Conservation (phyloP, 2,888 invertebrate species). For the Drosophila phalerata region DNA sequence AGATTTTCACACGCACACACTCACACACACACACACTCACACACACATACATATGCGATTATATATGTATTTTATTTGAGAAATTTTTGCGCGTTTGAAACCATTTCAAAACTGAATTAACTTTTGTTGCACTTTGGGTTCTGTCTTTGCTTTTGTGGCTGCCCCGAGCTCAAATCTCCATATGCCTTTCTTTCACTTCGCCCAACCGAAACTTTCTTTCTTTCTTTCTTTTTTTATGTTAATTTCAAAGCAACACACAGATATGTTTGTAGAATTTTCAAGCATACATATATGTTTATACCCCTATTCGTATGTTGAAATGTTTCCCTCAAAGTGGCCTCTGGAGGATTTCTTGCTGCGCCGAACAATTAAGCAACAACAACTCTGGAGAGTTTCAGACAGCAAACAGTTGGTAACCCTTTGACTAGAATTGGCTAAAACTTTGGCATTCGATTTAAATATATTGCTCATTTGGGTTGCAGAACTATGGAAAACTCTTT, state of each 20-base stretch:
- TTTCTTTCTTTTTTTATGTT: constrained; percentile 42
- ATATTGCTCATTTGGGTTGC: constrained; percentile 1
- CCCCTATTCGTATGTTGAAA: not conserved
- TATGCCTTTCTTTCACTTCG: constrained; percentile 35
- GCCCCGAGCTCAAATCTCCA: constrained; percentile 33
- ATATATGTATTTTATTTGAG: constrained; percentile 23
- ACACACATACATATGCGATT: not conserved
- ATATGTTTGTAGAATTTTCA: not conserved
- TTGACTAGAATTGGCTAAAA: constrained; percentile 32
- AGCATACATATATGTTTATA: not conserved
- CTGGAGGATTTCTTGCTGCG: constrained; percentile 22
- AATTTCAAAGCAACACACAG: constrained; percentile 17
- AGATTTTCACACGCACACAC: constrained; percentile 54
- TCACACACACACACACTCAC: not conserved
- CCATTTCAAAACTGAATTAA: constrained; percentile 74
- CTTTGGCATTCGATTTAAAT: constrained; percentile 22
- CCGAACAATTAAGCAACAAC: constrained; percentile 35
- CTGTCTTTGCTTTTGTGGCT: constrained; percentile 35
- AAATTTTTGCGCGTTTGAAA: constrained; percentile 60
- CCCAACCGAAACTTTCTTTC: constrained; percentile 18
- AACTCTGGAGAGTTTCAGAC: constrained; percentile 14
- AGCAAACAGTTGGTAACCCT: constrained; percentile 16
- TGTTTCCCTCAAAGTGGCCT: constrained; percentile 11
- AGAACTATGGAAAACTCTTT: not conserved
- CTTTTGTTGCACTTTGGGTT: constrained; percentile 72